phyloP scores from a whole-genome alignment of 2,113 vertebrate genomes.

The Aspiorhynchus laticeps region DNA sequence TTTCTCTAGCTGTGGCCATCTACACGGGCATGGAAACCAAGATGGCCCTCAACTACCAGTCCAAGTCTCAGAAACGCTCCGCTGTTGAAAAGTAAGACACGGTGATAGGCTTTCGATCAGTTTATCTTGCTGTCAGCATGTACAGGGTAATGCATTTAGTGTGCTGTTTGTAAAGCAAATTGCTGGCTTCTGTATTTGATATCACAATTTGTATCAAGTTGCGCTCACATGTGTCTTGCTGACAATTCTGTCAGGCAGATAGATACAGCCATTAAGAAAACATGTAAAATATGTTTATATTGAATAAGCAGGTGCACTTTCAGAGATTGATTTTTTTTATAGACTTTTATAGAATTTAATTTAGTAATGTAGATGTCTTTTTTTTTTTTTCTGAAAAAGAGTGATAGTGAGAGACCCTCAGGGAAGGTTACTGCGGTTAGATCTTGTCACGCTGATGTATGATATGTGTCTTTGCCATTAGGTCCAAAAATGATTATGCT shows the following conservation, averaged over 20 bases:
- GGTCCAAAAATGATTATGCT: background rate
- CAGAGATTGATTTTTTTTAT: background rate
- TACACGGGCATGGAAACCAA: constrained; percentile 99
- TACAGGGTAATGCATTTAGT: background rate
- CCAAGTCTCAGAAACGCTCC: constrained; percentile 97
- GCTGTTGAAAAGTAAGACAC: constrained; percentile 95
- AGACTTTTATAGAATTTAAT: constrained; percentile 26
- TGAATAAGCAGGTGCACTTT: background rate
- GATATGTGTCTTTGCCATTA: background rate
- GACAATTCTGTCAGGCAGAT: background rate
- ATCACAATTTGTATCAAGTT: constrained; percentile 32
- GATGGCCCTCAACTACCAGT: constrained; percentile 98
- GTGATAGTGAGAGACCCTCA: background rate
- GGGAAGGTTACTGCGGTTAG: background rate
- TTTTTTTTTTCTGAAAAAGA: too few species aligned
- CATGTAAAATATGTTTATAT: background rate
- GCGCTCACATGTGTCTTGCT: background rate
- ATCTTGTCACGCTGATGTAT: background rate
- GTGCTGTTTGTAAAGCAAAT: constrained; percentile 14
- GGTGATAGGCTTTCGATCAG: constrained; percentile 1
- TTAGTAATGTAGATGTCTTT: constrained; percentile 10
- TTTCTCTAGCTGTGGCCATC: constrained; percentile 86
- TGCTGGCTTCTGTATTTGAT: constrained; percentile 4
- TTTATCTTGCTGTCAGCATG: constrained; percentile 26
- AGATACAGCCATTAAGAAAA: constrained; percentile 1